A percentile compares a stretch with the other conserved stretches of the same genome.
These are phyloP conservation scores for Lagodon rhomboides DNA, from an alignment of 2,797 vertebrate species.

Conservation along the genomic window DNA sequence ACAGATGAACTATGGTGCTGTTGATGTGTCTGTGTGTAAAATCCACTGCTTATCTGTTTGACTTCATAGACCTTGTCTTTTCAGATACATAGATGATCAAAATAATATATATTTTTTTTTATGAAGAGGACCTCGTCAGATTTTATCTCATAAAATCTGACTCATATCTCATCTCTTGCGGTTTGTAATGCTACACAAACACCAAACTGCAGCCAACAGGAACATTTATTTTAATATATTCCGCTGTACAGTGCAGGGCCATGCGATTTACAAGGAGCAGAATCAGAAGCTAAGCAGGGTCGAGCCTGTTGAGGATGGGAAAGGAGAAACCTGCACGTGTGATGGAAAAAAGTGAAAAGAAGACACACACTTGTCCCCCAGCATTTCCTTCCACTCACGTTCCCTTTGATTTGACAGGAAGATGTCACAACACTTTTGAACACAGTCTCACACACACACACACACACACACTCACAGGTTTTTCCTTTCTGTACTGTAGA, in stretches of 20 bases:
- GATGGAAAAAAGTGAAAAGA: background rate
- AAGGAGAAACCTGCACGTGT: background rate
- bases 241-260: background rate
- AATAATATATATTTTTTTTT: no score
- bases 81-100: background rate
- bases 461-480: constrained; percentile 4
- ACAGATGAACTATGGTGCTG: background rate
- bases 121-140: no score
- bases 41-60: background rate
- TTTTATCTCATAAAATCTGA: no score
- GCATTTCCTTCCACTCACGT: constrained; percentile 41
- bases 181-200: background rate
- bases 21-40: background rate
- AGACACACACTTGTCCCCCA: constrained; percentile 24
- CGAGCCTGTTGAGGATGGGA: background rate
- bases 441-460: constrained; percentile 27
- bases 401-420: constrained; percentile 62
- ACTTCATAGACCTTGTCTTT: background rate
- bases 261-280: background rate
- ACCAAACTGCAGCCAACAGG: constrained; percentile 3
- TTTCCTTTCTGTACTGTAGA: constrained; percentile 38
- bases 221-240: background rate
- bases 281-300: background rate
- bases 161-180: no score
- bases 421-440: constrained; percentile 54